Conservation (phyloP, 2,888 invertebrate genomes). For the Congeria kusceri region DNA sequence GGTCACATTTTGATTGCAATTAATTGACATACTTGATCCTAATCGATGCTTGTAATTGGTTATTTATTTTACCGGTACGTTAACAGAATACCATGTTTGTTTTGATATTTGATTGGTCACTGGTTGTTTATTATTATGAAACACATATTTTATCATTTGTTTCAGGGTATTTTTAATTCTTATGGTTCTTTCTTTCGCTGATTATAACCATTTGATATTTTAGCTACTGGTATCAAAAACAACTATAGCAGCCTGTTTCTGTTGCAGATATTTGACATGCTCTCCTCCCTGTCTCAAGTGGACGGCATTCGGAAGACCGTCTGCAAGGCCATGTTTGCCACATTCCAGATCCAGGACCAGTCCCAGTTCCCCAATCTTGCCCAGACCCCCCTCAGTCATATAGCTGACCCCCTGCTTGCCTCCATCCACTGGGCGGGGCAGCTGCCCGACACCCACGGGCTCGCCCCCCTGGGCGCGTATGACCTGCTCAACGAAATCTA, state of each 20-base stretch:
- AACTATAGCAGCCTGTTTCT: not conserved
- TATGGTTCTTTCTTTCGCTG: too few species aligned
- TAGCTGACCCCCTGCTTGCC: slow-evolving; percentile 78
- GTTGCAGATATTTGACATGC: slow-evolving; percentile 84
- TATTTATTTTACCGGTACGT: too few species aligned
- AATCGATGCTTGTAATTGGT: too few species aligned
- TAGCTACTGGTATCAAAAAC: too few species aligned
- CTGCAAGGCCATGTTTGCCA: slow-evolving; percentile 64
- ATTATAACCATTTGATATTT: too few species aligned
- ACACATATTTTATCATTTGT: too few species aligned
- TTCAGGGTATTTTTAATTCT: too few species aligned
- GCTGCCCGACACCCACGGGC: slow-evolving; percentile 73
- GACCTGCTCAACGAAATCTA: slow-evolving; percentile 76
- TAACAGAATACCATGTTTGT: too few species aligned
- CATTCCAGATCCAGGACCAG: slow-evolving; percentile 62
- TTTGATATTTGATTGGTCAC: too few species aligned
- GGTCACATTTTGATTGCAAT: too few species aligned
- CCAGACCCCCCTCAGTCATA: slow-evolving; percentile 61
- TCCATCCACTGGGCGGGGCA: slow-evolving; percentile 81
- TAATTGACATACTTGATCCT: too few species aligned
- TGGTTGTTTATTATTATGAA: too few species aligned
- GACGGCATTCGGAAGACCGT: slow-evolving; percentile 70
- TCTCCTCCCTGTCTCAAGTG: slow-evolving; percentile 83
- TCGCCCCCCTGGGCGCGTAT: slow-evolving; percentile 75
- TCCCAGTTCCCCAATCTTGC: slow-evolving; percentile 51